phyloP scores from a whole-genome alignment of 1,140 invertebrate species.

The Sminthurides bifidus region DNA sequence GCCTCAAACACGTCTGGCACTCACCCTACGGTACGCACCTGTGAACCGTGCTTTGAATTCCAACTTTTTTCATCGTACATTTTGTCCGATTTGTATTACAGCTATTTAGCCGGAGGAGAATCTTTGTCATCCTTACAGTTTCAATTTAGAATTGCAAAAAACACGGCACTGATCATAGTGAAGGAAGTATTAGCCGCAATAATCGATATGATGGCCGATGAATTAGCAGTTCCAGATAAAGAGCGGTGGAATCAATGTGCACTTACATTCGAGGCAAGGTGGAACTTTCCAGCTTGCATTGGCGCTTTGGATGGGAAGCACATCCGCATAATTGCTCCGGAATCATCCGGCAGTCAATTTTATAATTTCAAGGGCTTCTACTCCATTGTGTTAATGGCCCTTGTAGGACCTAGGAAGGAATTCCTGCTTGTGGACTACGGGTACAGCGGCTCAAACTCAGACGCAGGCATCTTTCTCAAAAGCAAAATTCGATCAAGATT shows the following conservation, averaged over 20 bases:
- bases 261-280: constrained; percentile 29
- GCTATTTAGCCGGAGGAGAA: neutral
- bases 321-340: constrained; percentile 28
- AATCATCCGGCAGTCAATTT: constrained; percentile 34
- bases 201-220: neutral
- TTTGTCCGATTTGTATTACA: neutral
- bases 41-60: too few species aligned
- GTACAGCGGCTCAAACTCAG: constrained; percentile 28
- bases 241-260: neutral
- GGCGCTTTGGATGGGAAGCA: constrained; percentile 37
- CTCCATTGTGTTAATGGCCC: constrained; percentile 33
- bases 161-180: too few species aligned
- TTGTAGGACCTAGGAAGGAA: constrained; percentile 32
- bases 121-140: neutral
- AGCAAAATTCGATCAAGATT: neutral
- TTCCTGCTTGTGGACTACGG: constrained; percentile 34
- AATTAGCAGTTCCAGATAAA: neutral
- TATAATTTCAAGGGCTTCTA: constrained; percentile 39
- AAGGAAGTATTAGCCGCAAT: neutral
- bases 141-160: neutral
- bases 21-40: constrained; percentile 1
- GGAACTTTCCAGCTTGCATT: constrained; percentile 34
- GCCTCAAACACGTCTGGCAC: neutral
- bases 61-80: too few species aligned
- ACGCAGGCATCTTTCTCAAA: constrained; percentile 18